phyloP scores from a whole-genome alignment of 1,140 invertebrate species.

The Drosophila sechellia region DNA sequence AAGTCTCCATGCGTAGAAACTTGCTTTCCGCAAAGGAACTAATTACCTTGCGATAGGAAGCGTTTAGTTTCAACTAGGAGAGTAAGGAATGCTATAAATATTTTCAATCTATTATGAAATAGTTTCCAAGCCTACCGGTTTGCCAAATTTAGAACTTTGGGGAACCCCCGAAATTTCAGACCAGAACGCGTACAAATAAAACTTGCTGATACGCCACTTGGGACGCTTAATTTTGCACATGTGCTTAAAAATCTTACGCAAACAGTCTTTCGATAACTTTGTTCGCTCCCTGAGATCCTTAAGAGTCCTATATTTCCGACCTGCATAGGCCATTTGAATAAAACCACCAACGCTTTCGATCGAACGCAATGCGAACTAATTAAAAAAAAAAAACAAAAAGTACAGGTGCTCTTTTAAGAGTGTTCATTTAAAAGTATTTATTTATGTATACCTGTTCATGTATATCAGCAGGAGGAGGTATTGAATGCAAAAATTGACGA shows the following conservation, averaged over 20 bases:
- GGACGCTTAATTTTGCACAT: constrained; percentile 15
- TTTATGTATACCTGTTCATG: too few species aligned
- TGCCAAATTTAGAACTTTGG: rapidly evolving
- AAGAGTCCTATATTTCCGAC: constrained; percentile 25
- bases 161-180: neutral
- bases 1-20: constrained; percentile 11
- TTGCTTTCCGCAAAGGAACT: neutral
- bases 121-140: neutral
- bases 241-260: neutral
- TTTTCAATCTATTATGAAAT: neutral
- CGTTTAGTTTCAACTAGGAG: neutral
- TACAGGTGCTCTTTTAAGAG: neutral
- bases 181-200: constrained; percentile 7
- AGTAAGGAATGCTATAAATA: too few species aligned
- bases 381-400: neutral
- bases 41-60: constrained; percentile 2
- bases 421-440: too few species aligned
- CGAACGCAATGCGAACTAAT: neutral
- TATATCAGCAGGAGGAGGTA: too few species aligned
- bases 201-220: constrained; percentile 31
- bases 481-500: too few species aligned
- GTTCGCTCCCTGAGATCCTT: constrained; percentile 12
- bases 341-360: neutral
- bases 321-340: neutral
- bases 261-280: neutral